Base-by-base conservation (phyloP, 2,113 vertebrate species). In the Grammatotria lemairii region DNA sequence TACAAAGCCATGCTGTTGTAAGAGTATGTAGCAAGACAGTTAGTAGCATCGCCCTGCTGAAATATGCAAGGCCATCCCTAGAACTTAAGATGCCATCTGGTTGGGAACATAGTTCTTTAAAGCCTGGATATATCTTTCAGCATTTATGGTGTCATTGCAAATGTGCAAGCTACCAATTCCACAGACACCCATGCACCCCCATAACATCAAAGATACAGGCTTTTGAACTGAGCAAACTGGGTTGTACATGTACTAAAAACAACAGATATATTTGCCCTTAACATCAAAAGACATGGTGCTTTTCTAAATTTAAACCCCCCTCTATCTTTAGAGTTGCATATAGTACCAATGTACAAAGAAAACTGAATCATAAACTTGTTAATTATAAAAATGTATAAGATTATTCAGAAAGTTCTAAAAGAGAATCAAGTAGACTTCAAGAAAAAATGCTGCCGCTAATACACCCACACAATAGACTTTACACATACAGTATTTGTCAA, bases 1-100 rank as follows among this genome's bases (percentile, higher is more conserved):
- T 55, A 55, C 6, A 4, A 26, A 26, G 53, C 11, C 10, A 65
- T 65, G 33, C 60, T 38, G 19, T n/a, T 65, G 60, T 38, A 65
- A 65, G 0, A n/a, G 31, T 12, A 38, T 65, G 4, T 38, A 38
- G 31, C 0, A 65, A 65, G 60, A 65, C 31, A 65, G 4, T 35
- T 65, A 2, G 0, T 0, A n/a, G 31, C 60, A 65, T 19, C 0
- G 16, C 16, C 14, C 8, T 60, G 28, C 57, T 0, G 3, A 60
- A 60, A 60, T 60, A 60, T 60, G 28, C 57, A 60, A 60, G 3
- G 8, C 16, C 28, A 60, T 60, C 57, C 57, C 8, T 19, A 33
- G 28, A 60, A 60, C 14, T 60, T 60, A 60, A 60, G 57, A 17
- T 60, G 28, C 57, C 57, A 4, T 60, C 57, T 60, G 57, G 3